phyloP scores from a whole-genome alignment of 2,888 invertebrate species.

The Pocota personata region DNA sequence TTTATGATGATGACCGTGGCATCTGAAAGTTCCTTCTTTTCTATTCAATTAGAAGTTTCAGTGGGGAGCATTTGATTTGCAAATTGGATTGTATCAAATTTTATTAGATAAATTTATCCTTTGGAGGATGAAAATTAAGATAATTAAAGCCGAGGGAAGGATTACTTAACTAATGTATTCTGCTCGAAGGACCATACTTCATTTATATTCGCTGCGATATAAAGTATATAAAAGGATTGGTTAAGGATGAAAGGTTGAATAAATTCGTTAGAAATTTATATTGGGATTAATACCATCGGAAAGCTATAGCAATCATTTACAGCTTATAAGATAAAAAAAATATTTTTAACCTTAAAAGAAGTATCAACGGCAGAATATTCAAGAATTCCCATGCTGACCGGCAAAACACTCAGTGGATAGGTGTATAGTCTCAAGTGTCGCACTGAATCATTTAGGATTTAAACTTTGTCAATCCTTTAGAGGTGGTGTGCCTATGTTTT shows the following conservation, averaged over 20 bases:
- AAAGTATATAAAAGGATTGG: neutral
- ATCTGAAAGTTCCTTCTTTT: conserved; percentile 30
- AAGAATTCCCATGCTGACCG: neutral
- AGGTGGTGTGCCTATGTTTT: neutral
- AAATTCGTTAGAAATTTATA: conserved; percentile 8
- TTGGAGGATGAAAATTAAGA: conserved; percentile 41
- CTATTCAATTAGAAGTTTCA: conserved; percentile 59
- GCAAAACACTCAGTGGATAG: neutral
- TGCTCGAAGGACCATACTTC: conserved; percentile 35
- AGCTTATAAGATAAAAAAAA: neutral
- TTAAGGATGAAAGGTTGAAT: neutral
- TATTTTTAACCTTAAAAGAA: neutral
- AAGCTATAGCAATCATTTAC: neutral
- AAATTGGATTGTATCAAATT: conserved; percentile 70
- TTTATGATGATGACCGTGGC: conserved; percentile 61
- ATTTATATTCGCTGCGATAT: neutral
- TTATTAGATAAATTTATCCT: conserved; percentile 54
- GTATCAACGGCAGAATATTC: too few relatives aligned
- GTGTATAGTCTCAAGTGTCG: neutral
- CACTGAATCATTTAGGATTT: neutral
- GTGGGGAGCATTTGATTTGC: conserved; percentile 53
- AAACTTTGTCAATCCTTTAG: neutral
- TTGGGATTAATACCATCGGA: neutral
- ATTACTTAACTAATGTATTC: conserved; percentile 54
- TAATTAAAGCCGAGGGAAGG: conserved; percentile 47